phyloP scores from a whole-genome alignment of 2,797 vertebrate genomes.

The Sebastes ruberrimus region DNA sequence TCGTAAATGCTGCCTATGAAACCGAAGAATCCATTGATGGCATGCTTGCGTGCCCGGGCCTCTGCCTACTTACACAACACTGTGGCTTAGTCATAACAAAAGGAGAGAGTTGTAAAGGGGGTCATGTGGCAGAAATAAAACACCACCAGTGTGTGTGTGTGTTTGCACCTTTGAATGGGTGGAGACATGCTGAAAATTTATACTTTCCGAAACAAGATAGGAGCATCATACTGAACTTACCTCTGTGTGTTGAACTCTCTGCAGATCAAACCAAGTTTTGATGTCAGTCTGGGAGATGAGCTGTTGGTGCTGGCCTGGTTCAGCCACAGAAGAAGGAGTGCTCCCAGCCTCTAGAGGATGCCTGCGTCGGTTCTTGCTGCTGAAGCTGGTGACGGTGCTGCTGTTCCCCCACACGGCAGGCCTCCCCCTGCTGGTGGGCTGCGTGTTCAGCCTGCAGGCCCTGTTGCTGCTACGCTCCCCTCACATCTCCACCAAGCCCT shows the following conservation, averaged over 20 bases:
- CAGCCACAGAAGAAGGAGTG: not conserved
- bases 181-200: not conserved
- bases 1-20: not conserved
- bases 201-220: not conserved
- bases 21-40: not conserved
- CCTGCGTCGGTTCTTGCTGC: slow-evolving; percentile 80
- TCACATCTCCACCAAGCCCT: slow-evolving; percentile 83
- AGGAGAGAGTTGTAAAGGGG: not conserved
- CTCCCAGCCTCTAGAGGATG: slow-evolving; percentile 63
- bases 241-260: slow-evolving; percentile 1
- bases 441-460: slow-evolving; percentile 73
- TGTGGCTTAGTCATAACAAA: not conserved
- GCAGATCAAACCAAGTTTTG: slow-evolving; percentile 43
- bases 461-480: slow-evolving; percentile 75
- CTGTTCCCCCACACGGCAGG: slow-evolving; percentile 72
- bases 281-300: slow-evolving; percentile 18
- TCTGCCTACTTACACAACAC: not conserved
- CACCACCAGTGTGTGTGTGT: not conserved
- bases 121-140: not conserved
- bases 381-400: slow-evolving; percentile 84
- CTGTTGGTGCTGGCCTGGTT: slow-evolving; percentile 33
- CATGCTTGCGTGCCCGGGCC: not conserved
- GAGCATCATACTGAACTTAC: not conserved
- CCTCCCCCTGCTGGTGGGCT: slow-evolving; percentile 71
- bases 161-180: not conserved